These are phyloP conservation scores for Aethina tumida DNA, from an alignment of 1,140 invertebrate genomes.

Conservation along the genomic window DNA sequence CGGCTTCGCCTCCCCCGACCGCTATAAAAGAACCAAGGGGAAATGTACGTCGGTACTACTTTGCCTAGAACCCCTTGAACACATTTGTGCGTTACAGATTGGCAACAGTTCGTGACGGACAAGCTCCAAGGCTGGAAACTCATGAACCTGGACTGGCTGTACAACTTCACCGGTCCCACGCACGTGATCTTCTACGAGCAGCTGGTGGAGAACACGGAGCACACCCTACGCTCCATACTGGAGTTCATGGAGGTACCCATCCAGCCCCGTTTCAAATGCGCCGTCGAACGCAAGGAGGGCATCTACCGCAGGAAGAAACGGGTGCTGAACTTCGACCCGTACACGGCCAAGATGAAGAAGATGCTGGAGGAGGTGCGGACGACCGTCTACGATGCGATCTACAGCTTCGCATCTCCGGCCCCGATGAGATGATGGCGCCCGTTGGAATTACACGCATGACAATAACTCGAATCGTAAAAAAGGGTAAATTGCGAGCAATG, in stretches of 20 bases:
- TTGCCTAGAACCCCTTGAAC: conserved; percentile 4
- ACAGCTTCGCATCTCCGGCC: conserved; percentile 27
- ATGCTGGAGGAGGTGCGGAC: conserved; percentile 38
- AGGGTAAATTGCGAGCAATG: no score
- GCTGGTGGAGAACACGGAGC: conserved; percentile 50
- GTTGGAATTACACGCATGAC: no score
- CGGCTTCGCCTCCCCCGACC: conserved; percentile 54
- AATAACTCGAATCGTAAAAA: no score
- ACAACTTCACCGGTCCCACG: conserved; percentile 55
- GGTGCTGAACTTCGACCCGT: conserved; percentile 56
- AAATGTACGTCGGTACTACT: conserved; percentile 41
- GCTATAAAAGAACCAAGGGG: conserved; percentile 49
- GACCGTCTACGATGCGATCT: conserved; percentile 39
- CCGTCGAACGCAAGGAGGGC: conserved; percentile 52
- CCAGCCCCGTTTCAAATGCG: conserved; percentile 45
- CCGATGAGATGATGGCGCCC: conserved; percentile 15
- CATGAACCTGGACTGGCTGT: conserved; percentile 58
- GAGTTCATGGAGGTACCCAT: conserved; percentile 49
- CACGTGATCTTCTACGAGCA: conserved; percentile 63
- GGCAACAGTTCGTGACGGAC: conserved; percentile 58
- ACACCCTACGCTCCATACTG: conserved; percentile 46
- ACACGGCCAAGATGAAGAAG: conserved; percentile 48
- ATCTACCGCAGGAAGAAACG: conserved; percentile 59
- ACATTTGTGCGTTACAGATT: conserved; percentile 42
- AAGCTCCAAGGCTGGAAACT: conserved; percentile 57